A percentile compares a stretch with the other conserved stretches of the same genome.
phyloP scores from a whole-genome alignment of 2,113 vertebrate genomes.

The Thryonomys swinderianus region DNA sequence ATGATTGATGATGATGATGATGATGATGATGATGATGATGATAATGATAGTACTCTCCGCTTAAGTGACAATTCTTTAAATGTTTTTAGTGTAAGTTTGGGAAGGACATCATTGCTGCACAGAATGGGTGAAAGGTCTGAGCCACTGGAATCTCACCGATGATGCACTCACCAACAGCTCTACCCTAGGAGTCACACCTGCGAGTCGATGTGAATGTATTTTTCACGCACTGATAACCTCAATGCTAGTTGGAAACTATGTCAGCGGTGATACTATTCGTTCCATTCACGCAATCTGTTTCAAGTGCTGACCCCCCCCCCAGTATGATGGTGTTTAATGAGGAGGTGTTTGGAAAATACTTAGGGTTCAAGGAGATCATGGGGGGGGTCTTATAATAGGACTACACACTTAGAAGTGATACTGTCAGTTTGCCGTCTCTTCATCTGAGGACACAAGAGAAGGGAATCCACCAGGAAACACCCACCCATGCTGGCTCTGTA shows the following conservation, averaged over 20 bases:
- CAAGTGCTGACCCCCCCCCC: not conserved
- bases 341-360: fast-evolving
- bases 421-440: not conserved
- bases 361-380: not conserved
- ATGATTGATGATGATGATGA: no score
- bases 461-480: not conserved
- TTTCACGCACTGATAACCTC: not conserved
- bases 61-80: not conserved
- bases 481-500: not conserved
- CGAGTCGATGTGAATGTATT: not conserved
- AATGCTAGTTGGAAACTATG: not conserved
- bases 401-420: not conserved
- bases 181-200: not conserved
- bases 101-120: not conserved
- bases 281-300: not conserved
- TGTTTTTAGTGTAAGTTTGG: not conserved
- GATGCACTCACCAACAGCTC: not conserved
- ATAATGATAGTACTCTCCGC: not conserved
- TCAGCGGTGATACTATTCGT: not conserved
- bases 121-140: not conserved
- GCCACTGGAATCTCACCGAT: not conserved
- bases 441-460: not conserved
- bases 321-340: not conserved
- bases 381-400: not conserved
- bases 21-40: no score